A percentile compares a stretch with the other conserved stretches of the same genome.
These are phyloP conservation scores for Micrasema minimum DNA, from an alignment of 1,140 invertebrate genomes.

Conservation along the genomic window DNA sequence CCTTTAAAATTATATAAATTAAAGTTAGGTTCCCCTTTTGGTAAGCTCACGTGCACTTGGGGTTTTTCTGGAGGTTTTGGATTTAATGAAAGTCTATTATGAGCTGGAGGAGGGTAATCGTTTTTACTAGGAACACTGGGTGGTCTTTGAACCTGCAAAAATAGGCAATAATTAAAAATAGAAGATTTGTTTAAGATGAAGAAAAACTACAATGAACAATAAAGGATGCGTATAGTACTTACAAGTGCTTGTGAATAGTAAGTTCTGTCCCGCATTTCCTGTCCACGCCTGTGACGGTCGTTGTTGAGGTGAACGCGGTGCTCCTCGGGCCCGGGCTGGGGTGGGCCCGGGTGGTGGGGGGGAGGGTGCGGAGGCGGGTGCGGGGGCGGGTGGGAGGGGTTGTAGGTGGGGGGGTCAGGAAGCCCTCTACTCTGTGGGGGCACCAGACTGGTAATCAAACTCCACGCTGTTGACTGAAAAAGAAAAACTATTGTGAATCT, in stretches of 20 bases:
- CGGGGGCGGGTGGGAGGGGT: slow-evolving; percentile 38
- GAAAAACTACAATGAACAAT: not conserved
- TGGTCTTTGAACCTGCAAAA: slow-evolving; percentile 57
- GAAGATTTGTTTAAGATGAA: not conserved
- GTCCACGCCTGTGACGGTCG: slow-evolving; percentile 14
- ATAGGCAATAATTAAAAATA: slow-evolving; percentile 26
- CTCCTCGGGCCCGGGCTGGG: slow-evolving; percentile 59
- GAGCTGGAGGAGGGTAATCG: slow-evolving; percentile 70
- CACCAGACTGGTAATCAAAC: slow-evolving; percentile 62
- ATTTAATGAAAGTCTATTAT: slow-evolving; percentile 63
- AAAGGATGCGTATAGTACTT: slow-evolving; percentile 8
- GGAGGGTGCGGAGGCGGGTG: not conserved
- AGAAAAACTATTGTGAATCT: slow-evolving; percentile 48
- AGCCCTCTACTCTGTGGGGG: slow-evolving; percentile 57
- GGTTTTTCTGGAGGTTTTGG: slow-evolving; percentile 68
- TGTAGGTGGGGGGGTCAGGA: slow-evolving; percentile 51
- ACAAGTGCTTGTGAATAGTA: slow-evolving; percentile 45
- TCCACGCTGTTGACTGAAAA: slow-evolving; percentile 65
- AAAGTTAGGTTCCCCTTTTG: slow-evolving; percentile 80
- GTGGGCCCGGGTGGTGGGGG: slow-evolving; percentile 47
- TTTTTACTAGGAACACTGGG: slow-evolving; percentile 67
- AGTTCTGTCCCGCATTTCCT: slow-evolving; percentile 29
- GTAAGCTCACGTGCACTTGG: slow-evolving; percentile 68
- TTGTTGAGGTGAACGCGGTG: slow-evolving; percentile 14
- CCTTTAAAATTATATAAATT: slow-evolving; percentile 76